These are phyloP conservation scores for Lagopus muta DNA, from an alignment of 2,113 vertebrate genomes.

Conservation along the genomic window DNA sequence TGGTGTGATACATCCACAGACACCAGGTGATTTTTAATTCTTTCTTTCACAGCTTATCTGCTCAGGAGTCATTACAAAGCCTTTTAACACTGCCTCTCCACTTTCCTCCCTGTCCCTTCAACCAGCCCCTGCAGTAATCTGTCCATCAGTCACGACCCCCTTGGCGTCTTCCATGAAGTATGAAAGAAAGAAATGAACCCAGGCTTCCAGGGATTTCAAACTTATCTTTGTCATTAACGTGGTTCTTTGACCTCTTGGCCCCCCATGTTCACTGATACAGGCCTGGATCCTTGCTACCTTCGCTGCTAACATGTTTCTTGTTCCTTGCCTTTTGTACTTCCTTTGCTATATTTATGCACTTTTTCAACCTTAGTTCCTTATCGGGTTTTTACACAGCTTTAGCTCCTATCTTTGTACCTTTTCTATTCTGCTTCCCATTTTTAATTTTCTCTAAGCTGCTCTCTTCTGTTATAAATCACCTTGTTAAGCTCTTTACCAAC, in stretches of 20 bases:
- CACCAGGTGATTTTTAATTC: slow-evolving; percentile 33
- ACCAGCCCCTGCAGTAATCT: background rate
- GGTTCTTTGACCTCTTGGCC: background rate
- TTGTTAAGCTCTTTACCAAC: slow-evolving; percentile 33
- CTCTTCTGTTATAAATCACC: background rate
- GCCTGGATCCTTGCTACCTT: background rate
- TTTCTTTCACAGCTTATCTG: background rate
- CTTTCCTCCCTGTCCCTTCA: background rate
- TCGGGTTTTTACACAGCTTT: background rate
- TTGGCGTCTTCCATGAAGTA: background rate
- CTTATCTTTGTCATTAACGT: background rate
- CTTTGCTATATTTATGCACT: background rate
- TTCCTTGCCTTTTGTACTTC: background rate
- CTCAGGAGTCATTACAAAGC: background rate
- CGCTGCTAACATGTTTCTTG: background rate
- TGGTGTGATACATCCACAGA: background rate
- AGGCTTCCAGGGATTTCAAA: background rate
- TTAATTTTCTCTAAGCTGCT: slow-evolving; percentile 56
- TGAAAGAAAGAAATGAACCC: background rate
- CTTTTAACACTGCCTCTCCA: background rate
- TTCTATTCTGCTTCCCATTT: slow-evolving; percentile 10
- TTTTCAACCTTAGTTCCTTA: slow-evolving; percentile 1
- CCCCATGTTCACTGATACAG: background rate
- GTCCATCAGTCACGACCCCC: background rate
- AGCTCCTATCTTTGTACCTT: slow-evolving; percentile 8